phyloP scores from a whole-genome alignment of 2,888 invertebrate genomes.

The Balanococcus diminutus region DNA sequence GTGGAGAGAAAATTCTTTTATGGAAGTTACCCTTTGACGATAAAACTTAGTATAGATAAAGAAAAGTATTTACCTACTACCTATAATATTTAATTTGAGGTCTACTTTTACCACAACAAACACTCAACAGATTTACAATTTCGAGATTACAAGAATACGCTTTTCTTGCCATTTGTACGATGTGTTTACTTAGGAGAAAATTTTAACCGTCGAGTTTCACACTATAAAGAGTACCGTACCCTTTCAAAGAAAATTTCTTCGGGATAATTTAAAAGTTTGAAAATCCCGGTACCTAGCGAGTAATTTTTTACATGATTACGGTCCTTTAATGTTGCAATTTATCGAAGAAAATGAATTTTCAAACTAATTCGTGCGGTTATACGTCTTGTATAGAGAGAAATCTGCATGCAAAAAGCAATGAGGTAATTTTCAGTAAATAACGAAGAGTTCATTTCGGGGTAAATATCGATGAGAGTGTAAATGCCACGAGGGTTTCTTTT shows the following conservation, averaged over 20 bases:
- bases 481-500: background rate
- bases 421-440: background rate
- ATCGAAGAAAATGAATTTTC: background rate
- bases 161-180: background rate
- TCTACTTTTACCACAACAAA: slow-evolving; percentile 19
- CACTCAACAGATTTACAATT: slow-evolving; percentile 14
- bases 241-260: slow-evolving; percentile 10
- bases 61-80: background rate
- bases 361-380: background rate
- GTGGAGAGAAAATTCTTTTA: background rate
- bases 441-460: background rate
- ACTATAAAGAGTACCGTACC: background rate
- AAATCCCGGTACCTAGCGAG: background rate
- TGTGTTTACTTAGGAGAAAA: slow-evolving; percentile 8
- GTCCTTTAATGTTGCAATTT: background rate
- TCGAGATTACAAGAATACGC: slow-evolving; percentile 1
- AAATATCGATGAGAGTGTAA: background rate
- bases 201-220: background rate
- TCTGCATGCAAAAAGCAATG: background rate
- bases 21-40: background rate
- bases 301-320: background rate
- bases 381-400: background rate
- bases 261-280: background rate
- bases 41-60: background rate
- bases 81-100: background rate